These are phyloP conservation scores for Papilio aristodemus DNA, from an alignment of 1,140 invertebrate species.

Conservation along the genomic window DNA sequence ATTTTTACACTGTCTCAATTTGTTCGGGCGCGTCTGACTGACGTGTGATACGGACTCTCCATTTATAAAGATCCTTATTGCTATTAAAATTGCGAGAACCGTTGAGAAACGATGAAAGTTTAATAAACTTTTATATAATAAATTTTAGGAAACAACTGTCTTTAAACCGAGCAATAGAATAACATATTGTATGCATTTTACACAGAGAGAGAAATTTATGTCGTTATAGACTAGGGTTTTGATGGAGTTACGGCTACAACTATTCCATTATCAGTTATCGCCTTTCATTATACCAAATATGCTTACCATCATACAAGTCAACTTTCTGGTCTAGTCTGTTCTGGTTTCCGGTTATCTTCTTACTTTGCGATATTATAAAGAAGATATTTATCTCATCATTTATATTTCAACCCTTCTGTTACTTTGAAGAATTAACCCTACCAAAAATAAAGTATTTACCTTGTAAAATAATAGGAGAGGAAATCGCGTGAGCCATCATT, in stretches of 20 bases:
- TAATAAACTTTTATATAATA: slow-evolving; percentile 42
- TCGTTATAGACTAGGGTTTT: too few relatives aligned
- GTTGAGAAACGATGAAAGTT: slow-evolving; percentile 46
- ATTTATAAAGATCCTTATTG: slow-evolving; percentile 58
- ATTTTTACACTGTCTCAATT: slow-evolving; percentile 77
- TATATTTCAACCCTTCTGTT: slow-evolving; percentile 13
- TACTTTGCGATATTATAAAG: not conserved
- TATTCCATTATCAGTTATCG: too few relatives aligned
- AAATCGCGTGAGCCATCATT: slow-evolving; percentile 55
- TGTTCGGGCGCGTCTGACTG: slow-evolving; percentile 60
- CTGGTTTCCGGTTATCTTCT: too few relatives aligned
- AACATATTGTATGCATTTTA: too few relatives aligned
- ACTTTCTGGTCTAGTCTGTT: too few relatives aligned
- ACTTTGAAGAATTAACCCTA: slow-evolving; percentile 17
- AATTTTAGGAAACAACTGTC: slow-evolving; percentile 20
- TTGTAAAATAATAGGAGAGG: slow-evolving; percentile 32
- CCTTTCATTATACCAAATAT: too few relatives aligned
- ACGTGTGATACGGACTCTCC: slow-evolving; percentile 61
- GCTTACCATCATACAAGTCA: not conserved
- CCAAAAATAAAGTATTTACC: slow-evolving; percentile 29
- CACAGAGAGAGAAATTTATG: too few relatives aligned
- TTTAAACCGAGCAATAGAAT: too few relatives aligned
- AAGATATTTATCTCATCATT: slow-evolving; percentile 11
- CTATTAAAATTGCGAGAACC: slow-evolving; percentile 54
- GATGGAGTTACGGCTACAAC: too few relatives aligned